Evolutionary conservation across 2,888 invertebrate species (phyloP), one percentile per base, ranked within the genome.

Genomic region (Penaeus monodon): DNA sequence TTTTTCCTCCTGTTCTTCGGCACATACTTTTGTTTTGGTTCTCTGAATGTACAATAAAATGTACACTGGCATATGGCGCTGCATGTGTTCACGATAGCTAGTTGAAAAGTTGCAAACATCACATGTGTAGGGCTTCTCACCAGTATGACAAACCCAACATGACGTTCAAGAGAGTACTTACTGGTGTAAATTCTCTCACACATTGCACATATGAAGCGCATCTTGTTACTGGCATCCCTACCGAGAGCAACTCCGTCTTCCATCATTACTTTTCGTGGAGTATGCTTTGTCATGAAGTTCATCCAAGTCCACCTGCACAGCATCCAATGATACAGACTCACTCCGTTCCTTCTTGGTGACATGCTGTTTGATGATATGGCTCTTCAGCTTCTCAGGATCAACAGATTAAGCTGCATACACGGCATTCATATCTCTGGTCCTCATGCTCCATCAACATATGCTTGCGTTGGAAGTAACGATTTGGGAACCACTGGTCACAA

Each of bases 361-460:
- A 27, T 90, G 90, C 77, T 87, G 85, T 74, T 90, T 90, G 76
- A 90, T 89, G 33, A 90, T 90, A 78, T 90, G 90, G 57, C 83
- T 90, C 81, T 90, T 89, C 66, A 90, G 79, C 73, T 88, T 90
- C 74, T 90, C 90, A 14, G 90, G 90, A 38, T 88, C 85, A 10
- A 88, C 87, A 2, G 88, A 90, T 89, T 64, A 88, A 90, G 68
- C 84, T 85, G 80, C 90, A 90, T 3, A 90, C 88, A n/a, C 88
- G 90, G 38, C 90, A 90, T 64, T 90, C 88, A 64, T 88, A 90
- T 14, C 88, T 83, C 87, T 90, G 88, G 66, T 88, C 86, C 65
- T 90, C 90, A 27, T 90, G 90, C 44, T 90, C 90, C 85, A 88
- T 90, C 22, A 90, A 84, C 88, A 88, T 89, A 74, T 90, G 90